Conservation (phyloP, 2,888 invertebrate species). For the Cheilosia urbana region DNA sequence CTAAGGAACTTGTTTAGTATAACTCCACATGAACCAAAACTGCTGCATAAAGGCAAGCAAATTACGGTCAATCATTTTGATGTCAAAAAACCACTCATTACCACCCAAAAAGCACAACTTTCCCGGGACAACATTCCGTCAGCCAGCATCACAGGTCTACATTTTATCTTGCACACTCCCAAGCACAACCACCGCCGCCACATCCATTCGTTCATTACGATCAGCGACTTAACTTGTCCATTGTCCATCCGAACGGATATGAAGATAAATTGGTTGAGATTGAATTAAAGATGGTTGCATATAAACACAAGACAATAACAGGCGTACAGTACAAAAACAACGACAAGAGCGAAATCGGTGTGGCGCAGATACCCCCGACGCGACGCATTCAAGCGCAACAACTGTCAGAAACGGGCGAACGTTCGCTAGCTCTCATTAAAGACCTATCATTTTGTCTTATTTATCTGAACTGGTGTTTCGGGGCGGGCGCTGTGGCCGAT, state of each 20-base stretch:
- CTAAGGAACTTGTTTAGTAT: too few relatives aligned
- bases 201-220: slow-evolving; percentile 41
- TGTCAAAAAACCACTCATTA: too few relatives aligned
- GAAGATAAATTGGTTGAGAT: slow-evolving; percentile 71
- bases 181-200: background rate
- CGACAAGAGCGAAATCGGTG: slow-evolving; percentile 21
- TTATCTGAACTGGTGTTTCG: slow-evolving; percentile 60
- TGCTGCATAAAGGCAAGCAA: too few relatives aligned
- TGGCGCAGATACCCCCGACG: slow-evolving; percentile 39
- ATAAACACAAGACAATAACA: slow-evolving; percentile 46
- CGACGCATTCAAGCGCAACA: slow-evolving; percentile 68
- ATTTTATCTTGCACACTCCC: too few relatives aligned
- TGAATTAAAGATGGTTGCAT: slow-evolving; percentile 66
- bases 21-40: too few relatives aligned
- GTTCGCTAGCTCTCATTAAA: slow-evolving; percentile 64
- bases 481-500: slow-evolving; percentile 54
- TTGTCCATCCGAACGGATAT: slow-evolving; percentile 63
- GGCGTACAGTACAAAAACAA: slow-evolving; percentile 2
- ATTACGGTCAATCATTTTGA: too few relatives aligned
- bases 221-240: slow-evolving; percentile 32
- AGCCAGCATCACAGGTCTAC: too few relatives aligned
- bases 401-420: slow-evolving; percentile 57
- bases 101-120: too few relatives aligned
- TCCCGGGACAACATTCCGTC: too few relatives aligned
- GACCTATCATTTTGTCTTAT: slow-evolving; percentile 70